A percentile compares a stretch with the other conserved stretches of the same genome.
These are phyloP conservation scores for Tetragnatha montana DNA, from an alignment of 2,888 invertebrate genomes.

Conservation along the genomic window DNA sequence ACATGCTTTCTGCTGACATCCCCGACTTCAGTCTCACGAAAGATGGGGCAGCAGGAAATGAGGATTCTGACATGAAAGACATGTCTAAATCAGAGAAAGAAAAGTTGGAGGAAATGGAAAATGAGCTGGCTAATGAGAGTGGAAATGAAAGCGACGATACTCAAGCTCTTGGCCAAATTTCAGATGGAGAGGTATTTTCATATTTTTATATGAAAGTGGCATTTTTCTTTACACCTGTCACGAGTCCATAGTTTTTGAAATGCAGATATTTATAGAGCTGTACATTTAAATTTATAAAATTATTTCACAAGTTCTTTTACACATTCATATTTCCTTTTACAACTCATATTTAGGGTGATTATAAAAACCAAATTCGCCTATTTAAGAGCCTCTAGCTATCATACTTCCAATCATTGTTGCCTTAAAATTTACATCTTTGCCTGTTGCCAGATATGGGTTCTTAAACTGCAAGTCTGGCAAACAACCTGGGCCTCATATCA, in stretches of 20 bases:
- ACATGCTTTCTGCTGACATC: conserved; percentile 57
- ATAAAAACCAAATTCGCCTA: neutral
- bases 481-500: too few relatives aligned
- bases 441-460: too few relatives aligned
- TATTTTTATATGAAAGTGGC: too few relatives aligned
- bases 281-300: neutral
- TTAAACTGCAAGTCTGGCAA: too few relatives aligned
- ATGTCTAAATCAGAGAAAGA: conserved; percentile 71
- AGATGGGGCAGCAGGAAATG: conserved; percentile 71
- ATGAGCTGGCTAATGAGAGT: conserved; percentile 80
- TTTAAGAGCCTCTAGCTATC: neutral
- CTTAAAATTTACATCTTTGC: too few relatives aligned
- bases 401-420: too few relatives aligned
- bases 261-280: neutral
- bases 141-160: conserved; percentile 88
- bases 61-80: conserved; percentile 65
- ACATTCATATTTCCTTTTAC: neutral
- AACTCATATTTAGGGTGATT: neutral
- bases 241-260: neutral
- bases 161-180: conserved; percentile 73
- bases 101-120: conserved; percentile 77
- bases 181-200: conserved; percentile 69
- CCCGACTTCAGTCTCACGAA: conserved; percentile 60
- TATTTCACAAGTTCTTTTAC: neutral
- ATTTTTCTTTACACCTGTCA: too few relatives aligned